Percentiles rank a stretch among this genome's conserved stretches.
These are phyloP conservation scores for Chiloscyllium punctatum DNA, from an alignment of 2,797 vertebrate genomes.

Conservation along the genomic window DNA sequence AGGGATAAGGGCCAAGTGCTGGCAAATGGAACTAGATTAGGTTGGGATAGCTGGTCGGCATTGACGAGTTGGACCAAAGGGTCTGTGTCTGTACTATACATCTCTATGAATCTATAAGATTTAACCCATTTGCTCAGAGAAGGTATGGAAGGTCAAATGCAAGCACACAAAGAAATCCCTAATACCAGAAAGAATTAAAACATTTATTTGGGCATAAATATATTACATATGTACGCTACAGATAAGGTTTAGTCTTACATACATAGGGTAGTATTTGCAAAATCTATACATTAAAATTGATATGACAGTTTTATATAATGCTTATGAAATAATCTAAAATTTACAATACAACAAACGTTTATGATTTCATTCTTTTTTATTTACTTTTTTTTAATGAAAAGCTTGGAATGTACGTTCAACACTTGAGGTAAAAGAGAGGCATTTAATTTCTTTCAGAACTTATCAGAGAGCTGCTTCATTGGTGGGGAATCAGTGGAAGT, in stretches of 20 bases:
- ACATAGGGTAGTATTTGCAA: conserved; percentile 99
- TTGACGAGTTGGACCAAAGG: too few species aligned
- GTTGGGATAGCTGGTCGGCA: too few species aligned
- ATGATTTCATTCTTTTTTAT: conserved; percentile 55
- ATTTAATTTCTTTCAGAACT: conserved; percentile 50
- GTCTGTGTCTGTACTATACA: too few species aligned
- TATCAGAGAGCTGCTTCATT: neutral
- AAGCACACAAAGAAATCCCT: conserved; percentile 34
- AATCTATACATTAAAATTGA: conserved; percentile 99
- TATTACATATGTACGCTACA: conserved; percentile 99
- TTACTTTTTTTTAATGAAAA: conserved; percentile 62
- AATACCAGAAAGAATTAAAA: conserved; percentile 90
- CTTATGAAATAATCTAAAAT: conserved; percentile 99
- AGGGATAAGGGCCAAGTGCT: too few species aligned
- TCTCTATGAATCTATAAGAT: too few species aligned
- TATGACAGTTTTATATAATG: conserved; percentile 99
- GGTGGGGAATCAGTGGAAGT: neutral
- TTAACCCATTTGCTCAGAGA: neutral
- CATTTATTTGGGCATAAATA: conserved; percentile 99
- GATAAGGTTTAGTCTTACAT: conserved; percentile 99
- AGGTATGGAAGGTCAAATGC: neutral
- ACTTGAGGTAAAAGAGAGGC: conserved; percentile 86
- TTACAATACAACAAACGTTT: conserved; percentile 96
- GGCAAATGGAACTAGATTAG: too few species aligned
- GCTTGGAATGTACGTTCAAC: conserved; percentile 93